Evolutionary conservation across 1,140 invertebrate genomes (phyloP).

Genomic region (Papilio aristodemus): DNA sequence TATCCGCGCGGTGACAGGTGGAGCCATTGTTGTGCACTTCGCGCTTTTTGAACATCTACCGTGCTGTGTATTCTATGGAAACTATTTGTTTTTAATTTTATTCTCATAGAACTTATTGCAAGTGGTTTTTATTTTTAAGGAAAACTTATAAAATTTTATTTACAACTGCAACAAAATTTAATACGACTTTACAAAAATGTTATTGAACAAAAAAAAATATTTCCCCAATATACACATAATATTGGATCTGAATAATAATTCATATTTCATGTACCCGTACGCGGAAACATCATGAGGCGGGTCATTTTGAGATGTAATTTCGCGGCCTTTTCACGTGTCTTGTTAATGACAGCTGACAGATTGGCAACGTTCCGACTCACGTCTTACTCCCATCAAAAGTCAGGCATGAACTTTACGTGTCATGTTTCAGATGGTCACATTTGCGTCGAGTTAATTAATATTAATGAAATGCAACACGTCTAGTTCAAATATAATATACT

Average conservation of each 20-base stretch:
- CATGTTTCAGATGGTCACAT: background rate
- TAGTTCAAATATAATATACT: background rate
- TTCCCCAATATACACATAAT: no score
- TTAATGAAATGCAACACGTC: background rate
- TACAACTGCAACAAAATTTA: no score
- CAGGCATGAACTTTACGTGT: constrained; percentile 12
- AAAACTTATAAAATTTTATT: no score
- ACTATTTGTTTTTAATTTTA: background rate
- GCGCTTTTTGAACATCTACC: background rate
- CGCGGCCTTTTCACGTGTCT: constrained; percentile 38
- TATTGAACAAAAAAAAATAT: no score
- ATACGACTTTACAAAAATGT: no score
- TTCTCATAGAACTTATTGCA: no score
- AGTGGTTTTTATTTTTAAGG: no score
- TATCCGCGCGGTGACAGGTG: constrained; percentile 16
- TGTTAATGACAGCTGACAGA: constrained; percentile 42
- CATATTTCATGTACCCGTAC: constrained; percentile 18
- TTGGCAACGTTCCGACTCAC: constrained; percentile 43
- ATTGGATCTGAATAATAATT: background rate
- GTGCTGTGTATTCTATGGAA: background rate
- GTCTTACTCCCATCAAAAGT: constrained; percentile 22
- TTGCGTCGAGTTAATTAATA: constrained; percentile 24
- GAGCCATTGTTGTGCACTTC: constrained; percentile 1
- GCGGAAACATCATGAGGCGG: constrained; percentile 16
- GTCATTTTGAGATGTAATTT: constrained; percentile 38